Percentiles rank a stretch among this genome's conserved stretches.
These are phyloP conservation scores for Nasua narica DNA, from an alignment of 2,797 vertebrate genomes.

Conservation along the genomic window DNA sequence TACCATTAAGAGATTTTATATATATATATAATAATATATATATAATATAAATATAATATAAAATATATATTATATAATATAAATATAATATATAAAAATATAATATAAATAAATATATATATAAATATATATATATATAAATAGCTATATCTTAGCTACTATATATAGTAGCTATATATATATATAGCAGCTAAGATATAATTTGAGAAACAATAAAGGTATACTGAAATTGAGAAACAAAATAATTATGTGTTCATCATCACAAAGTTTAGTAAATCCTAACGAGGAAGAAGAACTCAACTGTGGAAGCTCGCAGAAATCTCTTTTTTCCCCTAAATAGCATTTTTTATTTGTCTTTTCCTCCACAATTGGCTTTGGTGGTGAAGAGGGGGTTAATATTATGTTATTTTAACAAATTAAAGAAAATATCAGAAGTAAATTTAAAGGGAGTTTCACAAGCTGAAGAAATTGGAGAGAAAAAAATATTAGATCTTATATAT, in stretches of 20 bases:
- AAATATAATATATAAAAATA: too few relatives aligned
- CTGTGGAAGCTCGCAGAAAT: not conserved
- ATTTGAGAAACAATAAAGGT: not conserved
- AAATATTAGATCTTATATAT: too few relatives aligned
- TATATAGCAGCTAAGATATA: not conserved
- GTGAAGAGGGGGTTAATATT: not conserved
- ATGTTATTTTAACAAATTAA: not conserved
- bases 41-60: not conserved
- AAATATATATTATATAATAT: not conserved
- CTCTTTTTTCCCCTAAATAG: not conserved
- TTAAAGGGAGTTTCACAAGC: not conserved
- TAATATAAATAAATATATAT: too few relatives aligned
- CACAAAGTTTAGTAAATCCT: not conserved
- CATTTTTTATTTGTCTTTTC: not conserved
- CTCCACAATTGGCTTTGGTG: not conserved
- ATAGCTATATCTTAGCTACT: too few relatives aligned
- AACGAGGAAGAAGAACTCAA: not conserved
- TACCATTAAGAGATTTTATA: not conserved
- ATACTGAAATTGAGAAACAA: not conserved
- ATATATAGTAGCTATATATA: too few relatives aligned
- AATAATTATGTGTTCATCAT: not conserved
- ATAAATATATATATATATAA: too few relatives aligned
- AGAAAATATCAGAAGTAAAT: not conserved
- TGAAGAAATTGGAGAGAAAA: not conserved
- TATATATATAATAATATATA: not conserved